Evolutionary conservation across 2,888 invertebrate genomes (phyloP), one percentile per base, ranked within the genome.

Genomic region (Drosophila peninsularis): DNA sequence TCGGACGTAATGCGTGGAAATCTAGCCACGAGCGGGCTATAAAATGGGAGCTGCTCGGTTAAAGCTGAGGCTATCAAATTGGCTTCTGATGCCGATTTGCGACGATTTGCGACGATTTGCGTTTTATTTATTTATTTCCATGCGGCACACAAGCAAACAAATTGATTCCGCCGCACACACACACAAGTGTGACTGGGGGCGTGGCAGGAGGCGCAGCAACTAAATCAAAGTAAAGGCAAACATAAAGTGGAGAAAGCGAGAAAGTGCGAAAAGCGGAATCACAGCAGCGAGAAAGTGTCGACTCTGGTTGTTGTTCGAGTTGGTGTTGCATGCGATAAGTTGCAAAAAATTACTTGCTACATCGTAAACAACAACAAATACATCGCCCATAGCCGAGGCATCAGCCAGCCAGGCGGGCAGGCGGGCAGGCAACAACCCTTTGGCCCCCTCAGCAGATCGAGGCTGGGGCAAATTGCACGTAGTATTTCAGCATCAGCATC

Each of bases 401-500:
- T 11, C 19, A 57, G 60, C 27, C 30, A 24, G 44, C 17, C 27
- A 14, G 24, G 7, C 42, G 24, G 17, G 10, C 45, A 45, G 4
- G 24, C 24, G 4, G 24, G 24, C 24, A 5, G 45, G 21, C 30
- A 62, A n/a, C 72, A 79, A 81, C 80, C 83, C 82, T 82, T 81
- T 73, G 47, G 50, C 70, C 53, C 50, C 50, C 24, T 44, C 19
- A 19, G n/a, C 49, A 41, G 45, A 44, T n/a, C 37, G 30, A 19
- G 52, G 30, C 56, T 11, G 45, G 53, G 65, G 62, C 57, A 81
- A 83, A 84, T 88, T 85, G 88, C 88, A 85, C 83, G 86, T 87
- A 82, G 88, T 90, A 90, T 90, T 90, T 90, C 77, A 90, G 90
- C 89, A 90, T 90, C 50, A 50, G 36, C 88, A 90, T 88, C 50